Base-by-base conservation (phyloP, 2,888 invertebrate species). In the Suillia variegata region DNA sequence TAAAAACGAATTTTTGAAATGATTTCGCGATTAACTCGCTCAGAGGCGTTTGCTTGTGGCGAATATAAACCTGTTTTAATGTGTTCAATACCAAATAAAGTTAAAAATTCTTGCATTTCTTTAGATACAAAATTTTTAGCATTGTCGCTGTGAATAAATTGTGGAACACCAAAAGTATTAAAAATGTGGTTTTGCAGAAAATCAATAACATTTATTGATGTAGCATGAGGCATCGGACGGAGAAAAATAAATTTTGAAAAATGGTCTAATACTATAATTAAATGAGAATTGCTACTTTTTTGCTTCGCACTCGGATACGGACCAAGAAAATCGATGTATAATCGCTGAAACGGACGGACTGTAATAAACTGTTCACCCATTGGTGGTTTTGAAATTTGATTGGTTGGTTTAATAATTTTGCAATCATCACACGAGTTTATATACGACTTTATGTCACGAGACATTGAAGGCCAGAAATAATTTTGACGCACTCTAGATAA, bases 21-120 rank as follows among this genome's bases (percentile, higher is more conserved):
- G 2, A 62, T 52, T 51, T 61, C 59, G 10, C 61, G 8, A 52
- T 63, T 62, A 1, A 47, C 60, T n/a, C 63, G 17, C 31, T 65
- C 65, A 0, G 59, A 56, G 17, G 62, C 62, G 21, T 65, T 63
- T 0, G 65, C 61, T 20, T 66, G 59, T 1, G 66, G 66, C 4
- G 62, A 56, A n/a, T 62, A 59, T 1, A 57, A 54, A 1, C 53
- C 59, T 2, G 64, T 59, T 4, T 33, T 58, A 2, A 64, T 49
- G 38, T 62, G 62, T 4, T 12, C 24, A 2, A 60, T 54, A 5
- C 58, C 65, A 45, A 51, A 59, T 2, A 33, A 17, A 2, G n/a
- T 10, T 2, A 61, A 38, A 34, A 65, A 61, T 1, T 61, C 26
- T 1, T 21, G 8, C 22, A 62, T 54, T 33, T 55, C 57, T 8